Evolutionary conservation across 2,888 invertebrate species (phyloP), one percentile per base, ranked within the genome.

Genomic region (Hirtodrosophila histrioides): DNA sequence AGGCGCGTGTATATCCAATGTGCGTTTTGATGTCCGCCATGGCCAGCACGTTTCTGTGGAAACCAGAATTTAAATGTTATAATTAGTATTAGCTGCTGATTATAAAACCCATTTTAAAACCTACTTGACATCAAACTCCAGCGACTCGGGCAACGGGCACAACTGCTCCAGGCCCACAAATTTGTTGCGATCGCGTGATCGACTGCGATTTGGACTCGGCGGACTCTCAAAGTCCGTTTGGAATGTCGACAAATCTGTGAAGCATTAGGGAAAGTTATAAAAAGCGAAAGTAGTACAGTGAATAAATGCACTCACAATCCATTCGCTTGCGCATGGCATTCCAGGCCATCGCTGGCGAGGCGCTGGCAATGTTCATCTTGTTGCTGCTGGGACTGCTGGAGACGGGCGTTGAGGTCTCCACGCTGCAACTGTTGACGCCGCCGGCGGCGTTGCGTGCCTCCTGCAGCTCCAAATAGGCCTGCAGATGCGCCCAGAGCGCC

Each of bases 1-100:
- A 99, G 1, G 99, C 99, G 79, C 99, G 94, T 0, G 97, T 96
- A 90, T 96, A 96, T 2, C 99, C 99, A 77, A 99, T 98, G 86
- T 99, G 98, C 0, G 99, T 99, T 92, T 98, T 98, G 58, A 99
- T 98, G 90, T 99, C 99, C 0, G 97, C 96, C 98, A 99, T 99
- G 27, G 96, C 95, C 93, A 97, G 95, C 33, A 97, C 95, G 90
- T 97, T 97, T 86, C 97, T 96, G 3, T 2, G 3, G 9, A n/a
- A n/a, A n/a, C n/a, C n/a, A n/a, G n/a, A n/a, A n/a, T n/a, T n/a
- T n/a, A n/a, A n/a, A n/a, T n/a, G n/a, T n/a, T n/a, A n/a, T n/a
- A n/a, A n/a, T n/a, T n/a, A n/a, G n/a, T n/a, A n/a, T n/a, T n/a
- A n/a, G n/a, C n/a, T n/a, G n/a, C n/a, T n/a, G n/a, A n/a, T n/a